These are phyloP conservation scores for Tipula lateralis DNA, from an alignment of 2,888 invertebrate genomes.

Conservation along the genomic window DNA sequence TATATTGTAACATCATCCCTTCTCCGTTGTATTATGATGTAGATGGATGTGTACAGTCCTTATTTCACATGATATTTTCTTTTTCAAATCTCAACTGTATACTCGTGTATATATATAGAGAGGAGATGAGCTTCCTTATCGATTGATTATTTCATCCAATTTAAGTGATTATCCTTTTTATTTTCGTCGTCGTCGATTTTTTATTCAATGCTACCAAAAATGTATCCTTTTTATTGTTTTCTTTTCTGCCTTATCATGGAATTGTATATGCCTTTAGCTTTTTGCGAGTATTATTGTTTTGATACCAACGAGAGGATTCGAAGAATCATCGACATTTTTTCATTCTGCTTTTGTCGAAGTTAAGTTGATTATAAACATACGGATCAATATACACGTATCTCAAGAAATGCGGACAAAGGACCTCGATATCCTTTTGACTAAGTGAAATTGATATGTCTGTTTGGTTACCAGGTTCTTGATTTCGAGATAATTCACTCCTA, in stretches of 20 bases:
- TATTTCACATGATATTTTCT: not conserved
- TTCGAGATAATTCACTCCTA: no score
- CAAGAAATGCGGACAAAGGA: not conserved
- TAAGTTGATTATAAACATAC: not conserved
- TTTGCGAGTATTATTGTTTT: not conserved
- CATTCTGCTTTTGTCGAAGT: not conserved
- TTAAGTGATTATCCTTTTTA: slow-evolving; percentile 24
- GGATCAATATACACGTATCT: not conserved
- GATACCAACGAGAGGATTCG: not conserved
- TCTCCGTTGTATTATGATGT: not conserved
- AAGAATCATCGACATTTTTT: not conserved
- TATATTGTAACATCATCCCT: not conserved
- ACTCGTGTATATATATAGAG: not conserved
- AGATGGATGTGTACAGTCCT: not conserved
- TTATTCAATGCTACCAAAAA: not conserved
- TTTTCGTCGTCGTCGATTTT: not conserved
- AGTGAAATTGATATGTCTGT: not conserved
- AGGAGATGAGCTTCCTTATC: not conserved
- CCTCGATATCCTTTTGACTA: not conserved
- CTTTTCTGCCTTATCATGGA: slow-evolving; percentile 7
- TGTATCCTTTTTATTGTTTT: slow-evolving; percentile 24
- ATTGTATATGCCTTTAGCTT: not conserved
- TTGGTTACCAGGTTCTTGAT: not conserved
- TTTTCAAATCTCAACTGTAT: not conserved
- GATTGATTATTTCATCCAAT: slow-evolving; percentile 24